Evolutionary conservation across 2,113 vertebrate genomes (phyloP), one percentile per base, ranked within the genome.

Genomic region (Odocoileus virginianus): DNA sequence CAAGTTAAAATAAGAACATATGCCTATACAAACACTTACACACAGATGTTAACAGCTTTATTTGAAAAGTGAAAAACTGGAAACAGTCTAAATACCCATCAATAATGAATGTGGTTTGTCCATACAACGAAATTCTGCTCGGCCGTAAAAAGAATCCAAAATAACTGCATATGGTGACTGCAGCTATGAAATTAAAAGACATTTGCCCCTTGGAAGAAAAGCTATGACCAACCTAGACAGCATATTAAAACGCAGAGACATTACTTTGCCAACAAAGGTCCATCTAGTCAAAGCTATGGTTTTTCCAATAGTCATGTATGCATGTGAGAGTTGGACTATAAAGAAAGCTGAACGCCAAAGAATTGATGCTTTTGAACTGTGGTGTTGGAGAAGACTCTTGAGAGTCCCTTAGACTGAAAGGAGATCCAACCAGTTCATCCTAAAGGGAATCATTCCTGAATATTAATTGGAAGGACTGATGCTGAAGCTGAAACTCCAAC

Each of bases 1-100:
- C n/a, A 90, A 82, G 60, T 83, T 96, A 92, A 93, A 97, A 92
- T 54, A 83, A 95, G 96, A 86, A 36, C 45, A 87, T 45, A 47
- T 6, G n/a, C 33, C 23, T 57, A 79, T 33, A 76, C 17, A 67
- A 91, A 74, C 30, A 90, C 12, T 67, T 19, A 19, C 17, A 83
- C 6, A 78, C 13, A 84, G 57, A 61, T 45, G 2, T 86, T 89
- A 97, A 45, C 17, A 61, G 14, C 7, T 90, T 96, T 74, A 94
- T 76, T 47, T 76, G 21, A 40, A 86, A 91, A 79, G 27, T 91
- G 21, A 95, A 93, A 96, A 97, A 23, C 40, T 52, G 6, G 6
- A 85, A 71, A 89, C 12, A 76, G 85, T 19, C 27, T 86, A 74
- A 95, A 92, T 52, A 57, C 40, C 25, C 33, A 91, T 81, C 36